phyloP scores from a whole-genome alignment of 2,888 invertebrate genomes.

The Rambutsinella grinnellia region DNA sequence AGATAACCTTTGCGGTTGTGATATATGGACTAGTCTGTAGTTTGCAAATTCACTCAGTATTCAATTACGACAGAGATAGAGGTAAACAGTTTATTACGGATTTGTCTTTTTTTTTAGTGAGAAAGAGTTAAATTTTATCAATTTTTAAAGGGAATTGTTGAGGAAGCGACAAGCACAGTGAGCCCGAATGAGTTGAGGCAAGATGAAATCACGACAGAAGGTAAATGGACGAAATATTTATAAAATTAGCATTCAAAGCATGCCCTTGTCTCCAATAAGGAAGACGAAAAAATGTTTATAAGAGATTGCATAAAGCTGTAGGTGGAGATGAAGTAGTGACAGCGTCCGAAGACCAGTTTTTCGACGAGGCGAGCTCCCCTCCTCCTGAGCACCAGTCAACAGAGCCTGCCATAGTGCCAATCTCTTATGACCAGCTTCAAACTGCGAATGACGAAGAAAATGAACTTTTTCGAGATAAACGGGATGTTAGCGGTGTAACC shows the following conservation, averaged over 20 bases:
- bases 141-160: not conserved
- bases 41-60: no score
- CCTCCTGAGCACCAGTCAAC: constrained; percentile 12
- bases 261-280: not conserved
- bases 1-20: no score
- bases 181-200: not conserved
- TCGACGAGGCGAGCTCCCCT: constrained; percentile 20
- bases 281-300: not conserved
- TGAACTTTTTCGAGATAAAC: constrained; percentile 46
- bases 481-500: constrained; percentile 34
- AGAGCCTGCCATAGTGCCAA: constrained; percentile 4
- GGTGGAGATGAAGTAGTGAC: no score
- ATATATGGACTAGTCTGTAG: no score
- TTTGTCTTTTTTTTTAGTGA: no score
- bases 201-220: constrained; percentile 9
- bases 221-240: not conserved
- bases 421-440: no score
- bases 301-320: not conserved
- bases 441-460: constrained; percentile 50
- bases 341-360: constrained; percentile 44
- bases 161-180: not conserved
- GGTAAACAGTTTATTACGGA: no score
- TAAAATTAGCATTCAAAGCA: not conserved
- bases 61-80: no score
- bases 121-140: not conserved